Evolutionary conservation across 2,797 vertebrate species (phyloP).

Genomic region (Myotis planiceps): DNA sequence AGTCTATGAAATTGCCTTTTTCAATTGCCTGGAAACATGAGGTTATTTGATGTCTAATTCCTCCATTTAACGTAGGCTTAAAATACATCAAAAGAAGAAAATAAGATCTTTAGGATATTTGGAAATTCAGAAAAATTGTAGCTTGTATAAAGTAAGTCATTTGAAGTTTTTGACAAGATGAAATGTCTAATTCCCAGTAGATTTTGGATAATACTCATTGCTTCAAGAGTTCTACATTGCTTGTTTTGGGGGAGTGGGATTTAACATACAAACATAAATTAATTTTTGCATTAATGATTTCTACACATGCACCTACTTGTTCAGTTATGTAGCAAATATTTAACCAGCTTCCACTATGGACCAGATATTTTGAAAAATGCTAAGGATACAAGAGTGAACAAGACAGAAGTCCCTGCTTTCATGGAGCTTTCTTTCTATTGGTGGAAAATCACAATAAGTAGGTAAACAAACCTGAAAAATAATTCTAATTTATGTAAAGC

Average conservation of each 20-base stretch:
- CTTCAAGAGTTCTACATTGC: neutral
- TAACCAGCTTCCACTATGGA: neutral
- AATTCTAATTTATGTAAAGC: neutral
- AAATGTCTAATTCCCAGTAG: slow-evolving; percentile 4
- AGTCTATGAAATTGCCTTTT: slow-evolving; percentile 65
- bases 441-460: neutral
- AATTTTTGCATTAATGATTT: neutral
- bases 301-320: neutral
- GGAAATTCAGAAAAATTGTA: slow-evolving; percentile 17
- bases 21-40: slow-evolving; percentile 51
- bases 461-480: neutral
- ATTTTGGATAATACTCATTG: neutral
- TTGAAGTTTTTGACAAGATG: neutral
- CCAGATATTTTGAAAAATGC: neutral
- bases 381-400: neutral
- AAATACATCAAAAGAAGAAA: slow-evolving; percentile 47
- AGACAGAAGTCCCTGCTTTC: neutral
- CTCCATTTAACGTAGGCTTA: slow-evolving; percentile 14
- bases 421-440: neutral
- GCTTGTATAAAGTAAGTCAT: neutral
- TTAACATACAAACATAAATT: neutral
- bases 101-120: slow-evolving; percentile 20
- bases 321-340: neutral
- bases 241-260: neutral
- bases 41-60: slow-evolving; percentile 30